phyloP scores from a whole-genome alignment of 2,113 vertebrate species.

The Bettongia penicillata region DNA sequence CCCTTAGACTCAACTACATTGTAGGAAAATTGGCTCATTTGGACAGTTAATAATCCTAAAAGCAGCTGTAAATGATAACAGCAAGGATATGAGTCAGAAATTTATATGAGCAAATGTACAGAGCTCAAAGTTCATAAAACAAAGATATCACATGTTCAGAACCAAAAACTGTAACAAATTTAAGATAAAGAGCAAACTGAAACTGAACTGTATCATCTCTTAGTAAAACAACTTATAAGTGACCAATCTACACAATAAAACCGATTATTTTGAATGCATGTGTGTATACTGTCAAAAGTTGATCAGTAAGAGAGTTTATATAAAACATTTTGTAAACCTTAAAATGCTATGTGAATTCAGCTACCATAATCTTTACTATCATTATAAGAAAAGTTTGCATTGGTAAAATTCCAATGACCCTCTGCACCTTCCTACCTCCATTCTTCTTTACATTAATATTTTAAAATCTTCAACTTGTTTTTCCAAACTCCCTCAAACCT shows the following conservation, averaged over 20 bases:
- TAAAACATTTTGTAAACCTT: background rate
- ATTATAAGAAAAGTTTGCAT: background rate
- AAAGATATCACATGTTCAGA: background rate
- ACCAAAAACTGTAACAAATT: background rate
- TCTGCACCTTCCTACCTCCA: conserved; percentile 17
- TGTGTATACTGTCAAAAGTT: background rate
- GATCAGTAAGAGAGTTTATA: background rate
- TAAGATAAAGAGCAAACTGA: conserved; percentile 28
- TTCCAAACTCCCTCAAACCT: conserved; percentile 16
- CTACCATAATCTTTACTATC: background rate
- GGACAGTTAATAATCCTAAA: background rate
- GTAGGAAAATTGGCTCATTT: background rate
- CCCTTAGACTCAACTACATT: background rate
- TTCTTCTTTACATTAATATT: conserved; percentile 12
- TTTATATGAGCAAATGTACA: background rate
- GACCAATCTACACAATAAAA: conserved; percentile 37
- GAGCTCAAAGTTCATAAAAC: background rate
- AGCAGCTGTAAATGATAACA: background rate
- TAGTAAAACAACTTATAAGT: background rate
- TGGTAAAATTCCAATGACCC: conserved; percentile 5
- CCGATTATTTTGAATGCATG: background rate
- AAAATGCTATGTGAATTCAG: background rate
- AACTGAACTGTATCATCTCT: conserved; percentile 2
- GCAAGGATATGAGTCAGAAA: background rate
- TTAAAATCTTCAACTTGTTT: conserved; percentile 22